These are phyloP conservation scores for Megalurothrips usitatus DNA, from an alignment of 2,888 invertebrate species.

Conservation along the genomic window DNA sequence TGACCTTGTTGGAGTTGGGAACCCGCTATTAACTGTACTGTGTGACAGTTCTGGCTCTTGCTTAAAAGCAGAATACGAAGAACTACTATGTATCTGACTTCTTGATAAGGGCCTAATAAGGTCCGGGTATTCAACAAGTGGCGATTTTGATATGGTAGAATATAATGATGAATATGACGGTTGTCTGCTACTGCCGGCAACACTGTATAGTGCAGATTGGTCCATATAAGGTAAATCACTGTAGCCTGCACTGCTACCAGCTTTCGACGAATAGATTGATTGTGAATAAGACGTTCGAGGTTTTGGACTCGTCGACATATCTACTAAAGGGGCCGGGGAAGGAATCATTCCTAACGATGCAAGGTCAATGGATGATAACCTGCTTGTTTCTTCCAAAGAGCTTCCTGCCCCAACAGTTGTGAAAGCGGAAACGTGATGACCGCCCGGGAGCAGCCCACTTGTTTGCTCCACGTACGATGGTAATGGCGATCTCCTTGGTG, in stretches of 20 bases:
- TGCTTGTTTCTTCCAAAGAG: neutral
- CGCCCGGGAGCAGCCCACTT: constrained; percentile 39
- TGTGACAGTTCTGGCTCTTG: neutral
- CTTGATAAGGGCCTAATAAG: constrained; percentile 58
- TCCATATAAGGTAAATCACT: constrained; percentile 22
- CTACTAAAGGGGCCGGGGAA: constrained; percentile 51
- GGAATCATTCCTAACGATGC: constrained; percentile 46
- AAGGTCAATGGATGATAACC: neutral
- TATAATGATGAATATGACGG: neutral
- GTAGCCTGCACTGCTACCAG: neutral
- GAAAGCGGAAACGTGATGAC: constrained; percentile 54
- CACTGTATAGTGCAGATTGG: constrained; percentile 31
- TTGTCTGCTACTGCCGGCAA: constrained; percentile 21
- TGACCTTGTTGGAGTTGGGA: constrained; percentile 38
- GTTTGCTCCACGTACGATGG: constrained; percentile 31
- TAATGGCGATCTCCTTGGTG: constrained; percentile 29
- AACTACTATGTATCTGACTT: constrained; percentile 47
- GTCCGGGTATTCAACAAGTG: constrained; percentile 56
- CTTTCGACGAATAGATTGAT: neutral
- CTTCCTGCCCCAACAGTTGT: constrained; percentile 50
- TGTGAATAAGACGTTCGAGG: neutral
- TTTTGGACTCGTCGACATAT: constrained; percentile 51
- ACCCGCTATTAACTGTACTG: neutral
- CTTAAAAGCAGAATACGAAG: constrained; percentile 27
- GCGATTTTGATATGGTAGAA: constrained; percentile 40